Percentiles rank a stretch among this genome's conserved stretches.
Evolutionary conservation across 1,140 invertebrate species (phyloP).

Genomic region (Geopemphigus sp.): DNA sequence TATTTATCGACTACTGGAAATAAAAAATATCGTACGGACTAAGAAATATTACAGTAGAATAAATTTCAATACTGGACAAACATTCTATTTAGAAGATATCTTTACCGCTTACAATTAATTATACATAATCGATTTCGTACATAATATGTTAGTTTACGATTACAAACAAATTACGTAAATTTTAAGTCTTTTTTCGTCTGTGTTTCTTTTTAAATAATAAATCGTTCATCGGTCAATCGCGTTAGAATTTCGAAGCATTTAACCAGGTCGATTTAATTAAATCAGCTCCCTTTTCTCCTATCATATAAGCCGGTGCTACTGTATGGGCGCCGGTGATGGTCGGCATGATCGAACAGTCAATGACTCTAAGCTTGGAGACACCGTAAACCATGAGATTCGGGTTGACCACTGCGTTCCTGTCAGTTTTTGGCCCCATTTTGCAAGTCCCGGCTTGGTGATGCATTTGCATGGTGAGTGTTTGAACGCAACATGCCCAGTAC

Average conservation of each 20-base stretch:
- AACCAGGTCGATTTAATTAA: conserved; percentile 53
- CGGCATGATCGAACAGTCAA: conserved; percentile 59
- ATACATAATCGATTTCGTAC: neutral
- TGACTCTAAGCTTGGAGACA: conserved; percentile 54
- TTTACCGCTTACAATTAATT: neutral
- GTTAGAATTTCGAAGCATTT: neutral
- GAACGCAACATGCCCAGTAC: conserved; percentile 73
- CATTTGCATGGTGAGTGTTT: conserved; percentile 67
- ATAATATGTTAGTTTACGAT: too few relatives aligned
- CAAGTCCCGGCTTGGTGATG: conserved; percentile 72
- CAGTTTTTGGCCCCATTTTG: conserved; percentile 61
- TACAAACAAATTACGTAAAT: too few relatives aligned
- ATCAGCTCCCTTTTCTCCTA: conserved; percentile 55
- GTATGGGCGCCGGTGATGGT: conserved; percentile 55
- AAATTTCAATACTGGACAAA: too few relatives aligned
- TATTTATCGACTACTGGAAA: neutral
- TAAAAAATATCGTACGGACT: too few relatives aligned
- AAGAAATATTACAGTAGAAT: neutral
- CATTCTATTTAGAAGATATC: too few relatives aligned
- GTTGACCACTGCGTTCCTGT: conserved; percentile 59
- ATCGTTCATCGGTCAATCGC: neutral
- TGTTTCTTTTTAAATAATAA: too few relatives aligned
- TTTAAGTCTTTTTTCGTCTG: conserved; percentile 21
- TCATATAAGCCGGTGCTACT: conserved; percentile 56
- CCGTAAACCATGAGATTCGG: conserved; percentile 52